phyloP scores from a whole-genome alignment of 2,888 invertebrate genomes.

The Aphidoletes aphidimyza region DNA sequence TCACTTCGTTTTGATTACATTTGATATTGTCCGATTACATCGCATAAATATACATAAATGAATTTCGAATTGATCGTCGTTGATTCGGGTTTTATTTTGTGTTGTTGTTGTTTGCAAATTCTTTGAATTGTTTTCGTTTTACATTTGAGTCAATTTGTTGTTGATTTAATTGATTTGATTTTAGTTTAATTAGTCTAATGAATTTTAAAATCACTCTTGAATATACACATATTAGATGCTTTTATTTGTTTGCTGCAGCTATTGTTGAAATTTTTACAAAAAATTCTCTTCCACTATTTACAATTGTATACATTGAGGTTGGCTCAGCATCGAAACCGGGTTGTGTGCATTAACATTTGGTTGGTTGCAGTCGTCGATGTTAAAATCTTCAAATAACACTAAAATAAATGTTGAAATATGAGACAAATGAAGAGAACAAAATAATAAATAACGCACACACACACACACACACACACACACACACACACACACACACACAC shows the following conservation, averaged over 20 bases:
- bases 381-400: constrained; percentile 42
- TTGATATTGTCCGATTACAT: constrained; percentile 11
- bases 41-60: background rate
- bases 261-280: background rate
- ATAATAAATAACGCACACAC: too few relatives aligned
- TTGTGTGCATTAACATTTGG: background rate
- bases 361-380: background rate
- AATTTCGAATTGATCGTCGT: too few relatives aligned
- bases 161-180: background rate
- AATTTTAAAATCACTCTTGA: constrained; percentile 53
- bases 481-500: too few relatives aligned
- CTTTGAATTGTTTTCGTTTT: background rate
- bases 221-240: constrained; percentile 49
- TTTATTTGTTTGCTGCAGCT: too few relatives aligned
- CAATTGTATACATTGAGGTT: background rate
- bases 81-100: too few relatives aligned
- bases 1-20: background rate
- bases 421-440: background rate
- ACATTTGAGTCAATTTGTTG: background rate
- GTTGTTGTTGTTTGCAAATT: too few relatives aligned
- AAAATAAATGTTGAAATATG: background rate
- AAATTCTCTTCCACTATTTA: constrained; percentile 22
- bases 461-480: too few relatives aligned
- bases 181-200: constrained; percentile 22
- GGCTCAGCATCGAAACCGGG: background rate